Conservation (phyloP, 2,888 invertebrate genomes). For the Siphlonurus alternatus region DNA sequence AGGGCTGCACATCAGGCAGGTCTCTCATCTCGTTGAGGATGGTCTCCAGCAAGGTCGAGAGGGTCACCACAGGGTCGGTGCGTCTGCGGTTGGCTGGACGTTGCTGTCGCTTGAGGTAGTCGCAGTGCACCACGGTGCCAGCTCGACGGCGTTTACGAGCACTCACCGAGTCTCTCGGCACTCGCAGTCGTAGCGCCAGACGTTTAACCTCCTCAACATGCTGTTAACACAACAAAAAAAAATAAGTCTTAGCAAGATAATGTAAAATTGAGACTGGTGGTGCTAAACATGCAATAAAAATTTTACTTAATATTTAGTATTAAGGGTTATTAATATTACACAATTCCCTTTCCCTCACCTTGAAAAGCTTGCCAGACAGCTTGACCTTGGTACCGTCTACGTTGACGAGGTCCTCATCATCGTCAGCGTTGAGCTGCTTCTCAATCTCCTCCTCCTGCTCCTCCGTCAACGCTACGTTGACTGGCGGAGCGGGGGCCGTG, state of each 20-base stretch:
- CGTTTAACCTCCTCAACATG: conserved; percentile 77
- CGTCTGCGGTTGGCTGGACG: conserved; percentile 76
- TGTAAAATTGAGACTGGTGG: neutral
- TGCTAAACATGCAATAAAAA: no score
- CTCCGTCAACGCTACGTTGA: conserved; percentile 57
- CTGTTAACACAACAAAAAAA: conserved; percentile 34
- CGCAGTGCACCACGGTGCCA: conserved; percentile 59
- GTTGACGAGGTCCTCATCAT: conserved; percentile 75
- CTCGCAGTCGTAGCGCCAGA: conserved; percentile 57
- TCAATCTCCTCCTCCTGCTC: conserved; percentile 65
- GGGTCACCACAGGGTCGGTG: conserved; percentile 90
- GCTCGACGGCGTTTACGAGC: conserved; percentile 44
- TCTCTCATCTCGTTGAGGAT: conserved; percentile 86
- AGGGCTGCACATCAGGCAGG: conserved; percentile 81
- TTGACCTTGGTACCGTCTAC: conserved; percentile 92
- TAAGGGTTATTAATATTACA: no score
- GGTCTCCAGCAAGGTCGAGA: conserved; percentile 78
- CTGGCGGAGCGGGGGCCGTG: conserved; percentile 38
- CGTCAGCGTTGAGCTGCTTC: conserved; percentile 54
- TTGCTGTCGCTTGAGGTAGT: conserved; percentile 70
- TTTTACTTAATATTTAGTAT: no score
- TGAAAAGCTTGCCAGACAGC: conserved; percentile 69
- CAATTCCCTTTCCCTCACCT: conserved; percentile 38
- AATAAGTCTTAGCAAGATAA: conserved; percentile 7
- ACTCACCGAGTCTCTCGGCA: conserved; percentile 52